Evolutionary conservation across 2,113 vertebrate species (phyloP), one percentile per base, ranked within the genome.

Genomic region (Cebidichthys violaceus): DNA sequence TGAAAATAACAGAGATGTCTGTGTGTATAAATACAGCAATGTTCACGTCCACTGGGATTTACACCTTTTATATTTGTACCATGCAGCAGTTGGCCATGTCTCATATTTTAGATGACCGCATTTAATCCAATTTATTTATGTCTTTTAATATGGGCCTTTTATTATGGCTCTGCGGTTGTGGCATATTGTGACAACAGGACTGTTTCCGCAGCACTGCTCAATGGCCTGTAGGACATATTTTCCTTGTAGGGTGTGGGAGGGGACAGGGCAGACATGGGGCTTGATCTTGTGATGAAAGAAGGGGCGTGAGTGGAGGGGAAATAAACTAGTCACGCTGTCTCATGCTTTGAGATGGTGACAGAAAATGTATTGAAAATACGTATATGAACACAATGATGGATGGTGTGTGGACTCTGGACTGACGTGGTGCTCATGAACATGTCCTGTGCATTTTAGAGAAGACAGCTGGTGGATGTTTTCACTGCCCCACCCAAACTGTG

Each of bases 381-480:
- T 64, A 20, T 70, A 29, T 70, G 37, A 65, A 45, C 47, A 45
- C 39, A 15, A 59, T 75, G 75, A 65, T 52, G 62, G 39, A 70
- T 31, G 4, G 68, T 6, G 55, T 62, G 70, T 50, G 17, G 68
- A 50, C 67, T 22, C 6, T 9, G 29, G 55, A 27, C n/a, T 17
- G 59, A 62, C 61, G 24, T 13, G 10, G 43, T 22, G 24, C 43
- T 79, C 70, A 29, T 65, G 45, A 83, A 22, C 61, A 55, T 39
- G 85, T 62, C 57, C 52, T 50, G 27, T 22, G 33, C 45, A 10
- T 37, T 78, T 82, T 60, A 77, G 18, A 9, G 60, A 61, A 78
- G 79, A 81, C 90, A 94, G 90, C 85, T 91, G 91, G 27, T 47
- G 83, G 88, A 91, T 81, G 78, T 88, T 93, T 88, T 84, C 52